phyloP scores from a whole-genome alignment of 2,113 vertebrate genomes.

The Diadophis punctatus region DNA sequence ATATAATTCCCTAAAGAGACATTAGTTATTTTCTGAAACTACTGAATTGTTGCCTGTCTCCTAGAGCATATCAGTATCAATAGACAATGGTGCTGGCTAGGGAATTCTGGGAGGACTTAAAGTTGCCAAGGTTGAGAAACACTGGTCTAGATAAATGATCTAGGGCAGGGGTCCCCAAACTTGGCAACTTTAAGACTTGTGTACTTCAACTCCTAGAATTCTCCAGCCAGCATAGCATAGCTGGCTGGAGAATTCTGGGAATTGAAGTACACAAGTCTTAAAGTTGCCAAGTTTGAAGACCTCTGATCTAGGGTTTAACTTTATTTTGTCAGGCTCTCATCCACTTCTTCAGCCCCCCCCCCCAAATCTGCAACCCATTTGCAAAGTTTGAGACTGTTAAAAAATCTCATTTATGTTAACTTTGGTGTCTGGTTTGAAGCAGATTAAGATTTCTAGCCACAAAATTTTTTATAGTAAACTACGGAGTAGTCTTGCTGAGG shows the following conservation, averaged over 20 bases:
- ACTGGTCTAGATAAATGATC: background rate
- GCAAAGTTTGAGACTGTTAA: background rate
- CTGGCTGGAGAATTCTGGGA: no score
- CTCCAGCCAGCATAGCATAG: no score
- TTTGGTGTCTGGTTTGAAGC: background rate
- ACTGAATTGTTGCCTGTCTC: background rate
- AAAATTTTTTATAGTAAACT: background rate
- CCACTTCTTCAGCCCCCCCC: background rate
- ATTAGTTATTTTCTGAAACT: background rate
- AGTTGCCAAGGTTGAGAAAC: background rate
- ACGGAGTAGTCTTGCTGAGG: background rate
- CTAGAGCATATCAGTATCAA: background rate
- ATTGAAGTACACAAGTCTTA: no score
- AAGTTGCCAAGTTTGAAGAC: no score
- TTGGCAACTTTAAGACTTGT: no score
- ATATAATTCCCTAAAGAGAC: background rate
- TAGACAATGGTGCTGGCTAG: background rate
- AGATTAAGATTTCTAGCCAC: background rate
- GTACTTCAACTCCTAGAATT: no score
- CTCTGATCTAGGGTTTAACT: no score
- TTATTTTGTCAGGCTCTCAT: background rate
- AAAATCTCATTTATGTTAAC: background rate
- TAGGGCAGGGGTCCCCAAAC: no score
- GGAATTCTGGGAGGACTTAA: background rate
- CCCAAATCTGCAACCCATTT: background rate